These are phyloP conservation scores for Prorops nasuta DNA, from an alignment of 1,140 invertebrate genomes.

Conservation along the genomic window DNA sequence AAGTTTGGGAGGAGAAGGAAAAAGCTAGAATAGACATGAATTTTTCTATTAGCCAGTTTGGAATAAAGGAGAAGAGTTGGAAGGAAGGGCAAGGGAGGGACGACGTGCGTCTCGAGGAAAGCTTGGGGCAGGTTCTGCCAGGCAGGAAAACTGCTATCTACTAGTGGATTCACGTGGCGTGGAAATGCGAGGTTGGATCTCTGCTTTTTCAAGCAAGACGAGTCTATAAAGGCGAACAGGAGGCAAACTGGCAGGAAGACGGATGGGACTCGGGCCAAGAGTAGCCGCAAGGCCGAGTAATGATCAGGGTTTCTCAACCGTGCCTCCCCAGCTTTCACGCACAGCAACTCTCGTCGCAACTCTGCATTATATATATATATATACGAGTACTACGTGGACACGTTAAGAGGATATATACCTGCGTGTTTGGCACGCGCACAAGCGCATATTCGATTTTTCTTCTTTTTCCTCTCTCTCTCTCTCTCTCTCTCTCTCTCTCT, in stretches of 20 bases:
- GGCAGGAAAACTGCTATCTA: no score
- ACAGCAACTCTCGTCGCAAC: no score
- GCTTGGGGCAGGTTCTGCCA: no score
- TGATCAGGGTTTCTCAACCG: slow-evolving; percentile 17
- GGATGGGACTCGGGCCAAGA: slow-evolving; percentile 21
- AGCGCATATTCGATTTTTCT: slow-evolving; percentile 9
- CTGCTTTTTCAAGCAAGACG: slow-evolving; percentile 14
- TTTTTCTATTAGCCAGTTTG: no score
- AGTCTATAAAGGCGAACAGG: slow-evolving; percentile 9
- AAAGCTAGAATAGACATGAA: no score
- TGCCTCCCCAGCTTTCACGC: no score
- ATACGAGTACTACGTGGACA: background rate
- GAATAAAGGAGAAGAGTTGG: no score
- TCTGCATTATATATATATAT: background rate
- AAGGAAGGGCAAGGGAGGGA: no score
- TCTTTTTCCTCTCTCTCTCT: background rate
- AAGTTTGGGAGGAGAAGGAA: no score
- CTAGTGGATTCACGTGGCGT: background rate
- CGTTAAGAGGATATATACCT: background rate
- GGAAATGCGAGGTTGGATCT: background rate
- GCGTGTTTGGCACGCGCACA: background rate
- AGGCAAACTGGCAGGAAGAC: slow-evolving; percentile 18
- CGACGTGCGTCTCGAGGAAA: no score
- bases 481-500: background rate
- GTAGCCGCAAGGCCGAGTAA: slow-evolving; percentile 20